phyloP scores from a whole-genome alignment of 2,888 invertebrate genomes.

The Gastrophysa polygoni region DNA sequence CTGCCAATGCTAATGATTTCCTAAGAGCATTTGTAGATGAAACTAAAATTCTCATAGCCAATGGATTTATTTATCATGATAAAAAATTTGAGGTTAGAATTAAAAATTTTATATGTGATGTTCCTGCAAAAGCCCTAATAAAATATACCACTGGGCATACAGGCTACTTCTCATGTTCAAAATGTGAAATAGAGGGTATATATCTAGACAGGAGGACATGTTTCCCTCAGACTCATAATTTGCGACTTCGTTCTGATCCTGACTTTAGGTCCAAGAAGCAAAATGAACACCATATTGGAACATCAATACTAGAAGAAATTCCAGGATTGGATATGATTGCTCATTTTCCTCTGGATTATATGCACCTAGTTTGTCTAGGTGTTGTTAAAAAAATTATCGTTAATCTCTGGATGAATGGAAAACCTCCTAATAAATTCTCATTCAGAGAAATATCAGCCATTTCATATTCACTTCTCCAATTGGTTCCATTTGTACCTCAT shows the following conservation, averaged over 20 bases:
- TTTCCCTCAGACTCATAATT: slow-evolving; percentile 8
- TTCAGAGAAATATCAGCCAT: slow-evolving; percentile 9
- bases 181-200: slow-evolving; percentile 12
- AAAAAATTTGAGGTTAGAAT: too few relatives aligned
- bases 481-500: not conserved
- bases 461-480: slow-evolving; percentile 9
- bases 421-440: slow-evolving; percentile 13
- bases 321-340: slow-evolving; percentile 10
- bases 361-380: slow-evolving; percentile 2
- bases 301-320: not conserved
- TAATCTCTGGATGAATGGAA: slow-evolving; percentile 13
- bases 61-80: too few relatives aligned
- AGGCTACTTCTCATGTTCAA: not conserved
- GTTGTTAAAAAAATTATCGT: slow-evolving; percentile 4
- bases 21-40: too few relatives aligned
- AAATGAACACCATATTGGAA: slow-evolving; percentile 5
- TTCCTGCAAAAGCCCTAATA: too few relatives aligned
- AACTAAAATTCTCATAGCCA: too few relatives aligned
- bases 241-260: slow-evolving; percentile 7
- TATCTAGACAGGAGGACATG: slow-evolving; percentile 6
- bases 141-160: too few relatives aligned
- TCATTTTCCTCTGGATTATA: not conserved
- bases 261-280: slow-evolving; percentile 2
- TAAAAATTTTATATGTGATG: too few relatives aligned
- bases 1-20: too few relatives aligned